A percentile compares a stretch with the other conserved stretches of the same genome.
Conservation (phyloP, 2,797 vertebrate genomes). For the Chrosomus eos region DNA sequence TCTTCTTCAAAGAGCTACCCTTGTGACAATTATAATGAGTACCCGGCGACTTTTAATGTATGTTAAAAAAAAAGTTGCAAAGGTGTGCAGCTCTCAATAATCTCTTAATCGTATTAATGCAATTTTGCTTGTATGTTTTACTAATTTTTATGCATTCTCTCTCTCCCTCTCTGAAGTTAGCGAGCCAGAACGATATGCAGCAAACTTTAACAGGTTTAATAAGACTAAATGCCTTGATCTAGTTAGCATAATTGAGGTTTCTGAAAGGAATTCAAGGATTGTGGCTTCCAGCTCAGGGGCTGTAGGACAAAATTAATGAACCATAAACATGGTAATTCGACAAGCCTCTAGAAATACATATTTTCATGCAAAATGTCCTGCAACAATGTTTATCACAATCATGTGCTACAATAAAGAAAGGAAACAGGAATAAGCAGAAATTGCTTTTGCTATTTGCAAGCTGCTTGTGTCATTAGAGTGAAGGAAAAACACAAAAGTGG, state of each 20-base stretch:
- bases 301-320: slow-evolving; percentile 53
- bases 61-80: slow-evolving; percentile 24
- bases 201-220: slow-evolving; percentile 50
- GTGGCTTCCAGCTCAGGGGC: slow-evolving; percentile 34
- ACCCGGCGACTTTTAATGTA: neutral
- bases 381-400: slow-evolving; percentile 28
- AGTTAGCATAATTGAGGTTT: slow-evolving; percentile 55
- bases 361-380: slow-evolving; percentile 37
- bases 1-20: slow-evolving; percentile 18
- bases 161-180: slow-evolving; percentile 17
- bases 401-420: slow-evolving; percentile 25
- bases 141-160: neutral
- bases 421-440: slow-evolving; percentile 11
- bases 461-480: slow-evolving; percentile 18
- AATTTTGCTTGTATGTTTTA: slow-evolving; percentile 28
- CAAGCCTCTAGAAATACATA: slow-evolving; percentile 35
- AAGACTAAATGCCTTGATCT: slow-evolving; percentile 49
- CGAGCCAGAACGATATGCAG: slow-evolving; percentile 27
- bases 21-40: slow-evolving; percentile 19
- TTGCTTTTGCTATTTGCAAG: slow-evolving; percentile 25
- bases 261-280: slow-evolving; percentile 43
- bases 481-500: neutral
- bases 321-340: slow-evolving; percentile 46
- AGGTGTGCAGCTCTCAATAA: slow-evolving; percentile 40
- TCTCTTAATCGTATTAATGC: slow-evolving; percentile 55